A percentile compares a stretch with the other conserved stretches of the same genome.
Conservation (phyloP, 2,888 invertebrate genomes). For the Cremastinae sp. region DNA sequence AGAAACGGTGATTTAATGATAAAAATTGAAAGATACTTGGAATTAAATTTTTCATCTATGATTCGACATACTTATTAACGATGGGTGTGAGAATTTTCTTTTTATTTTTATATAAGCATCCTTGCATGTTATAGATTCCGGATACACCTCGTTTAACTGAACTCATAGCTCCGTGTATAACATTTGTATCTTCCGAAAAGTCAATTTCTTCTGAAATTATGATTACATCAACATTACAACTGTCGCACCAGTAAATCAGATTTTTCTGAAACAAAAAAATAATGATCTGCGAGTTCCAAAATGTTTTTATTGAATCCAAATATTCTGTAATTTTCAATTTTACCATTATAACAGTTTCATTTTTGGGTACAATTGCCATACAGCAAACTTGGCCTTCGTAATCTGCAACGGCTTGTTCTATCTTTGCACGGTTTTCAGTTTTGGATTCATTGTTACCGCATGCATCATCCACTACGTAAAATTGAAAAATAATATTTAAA, state of each 20-base stretch:
- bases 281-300: neutral
- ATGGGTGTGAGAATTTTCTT: neutral
- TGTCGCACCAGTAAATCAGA: slow-evolving; percentile 91
- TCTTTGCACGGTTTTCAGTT: slow-evolving; percentile 87
- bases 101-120: slow-evolving; percentile 8
- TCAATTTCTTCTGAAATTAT: slow-evolving; percentile 98
- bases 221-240: slow-evolving; percentile 83
- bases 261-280: slow-evolving; percentile 83
- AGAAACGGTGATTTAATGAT: neutral
- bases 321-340: no score
- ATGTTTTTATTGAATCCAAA: no score
- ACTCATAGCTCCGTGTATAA: slow-evolving; percentile 97
- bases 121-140: slow-evolving; percentile 87
- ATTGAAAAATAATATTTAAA: slow-evolving; percentile 72
- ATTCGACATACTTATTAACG: no score
- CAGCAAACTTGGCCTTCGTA: slow-evolving; percentile 83
- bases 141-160: slow-evolving; percentile 89
- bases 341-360: slow-evolving; percentile 84
- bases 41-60: no score
- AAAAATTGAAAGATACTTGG: neutral
- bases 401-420: slow-evolving; percentile 81
- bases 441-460: slow-evolving; percentile 84
- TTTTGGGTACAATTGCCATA: slow-evolving; percentile 88
- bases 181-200: slow-evolving; percentile 91
- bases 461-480: slow-evolving; percentile 87